Percentiles rank a stretch among this genome's conserved stretches.
Evolutionary conservation across 1,140 invertebrate genomes (phyloP).

Genomic region (Solenopsis invicta): DNA sequence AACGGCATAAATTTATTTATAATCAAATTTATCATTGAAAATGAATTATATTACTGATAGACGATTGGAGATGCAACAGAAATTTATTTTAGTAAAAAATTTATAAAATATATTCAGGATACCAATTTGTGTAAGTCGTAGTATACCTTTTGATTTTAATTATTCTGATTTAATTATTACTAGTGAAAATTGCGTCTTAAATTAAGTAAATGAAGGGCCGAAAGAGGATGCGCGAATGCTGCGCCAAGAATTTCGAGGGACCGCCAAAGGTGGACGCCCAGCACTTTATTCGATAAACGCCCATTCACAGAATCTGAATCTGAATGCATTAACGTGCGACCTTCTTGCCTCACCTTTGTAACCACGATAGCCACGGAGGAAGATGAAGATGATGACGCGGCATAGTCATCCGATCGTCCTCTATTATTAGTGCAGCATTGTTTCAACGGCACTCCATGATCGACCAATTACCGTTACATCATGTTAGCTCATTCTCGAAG

Average conservation of each 20-base stretch:
- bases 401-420: constrained; percentile 68
- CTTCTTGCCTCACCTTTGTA: constrained; percentile 61
- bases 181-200: constrained; percentile 7
- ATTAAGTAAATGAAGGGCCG: constrained; percentile 11
- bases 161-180: constrained; percentile 1
- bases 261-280: constrained; percentile 73
- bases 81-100: not conserved
- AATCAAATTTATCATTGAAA: not conserved
- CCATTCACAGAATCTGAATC: constrained; percentile 75
- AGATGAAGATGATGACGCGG: constrained; percentile 71
- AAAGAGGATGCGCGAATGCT: constrained; percentile 26
- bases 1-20: not conserved
- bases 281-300: constrained; percentile 77
- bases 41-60: not conserved
- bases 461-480: constrained; percentile 67
- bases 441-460: constrained; percentile 66
- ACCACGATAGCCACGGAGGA: constrained; percentile 43
- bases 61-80: not conserved
- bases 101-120: constrained; percentile 7
- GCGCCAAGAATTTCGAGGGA: constrained; percentile 60
- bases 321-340: constrained; percentile 76
- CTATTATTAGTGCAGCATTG: constrained; percentile 73
- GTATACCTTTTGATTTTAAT: not conserved
- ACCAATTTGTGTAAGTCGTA: not conserved
- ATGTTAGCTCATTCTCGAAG: constrained; percentile 54